phyloP scores from a whole-genome alignment of 2,113 vertebrate species.

The Halichoeres trimaculatus region DNA sequence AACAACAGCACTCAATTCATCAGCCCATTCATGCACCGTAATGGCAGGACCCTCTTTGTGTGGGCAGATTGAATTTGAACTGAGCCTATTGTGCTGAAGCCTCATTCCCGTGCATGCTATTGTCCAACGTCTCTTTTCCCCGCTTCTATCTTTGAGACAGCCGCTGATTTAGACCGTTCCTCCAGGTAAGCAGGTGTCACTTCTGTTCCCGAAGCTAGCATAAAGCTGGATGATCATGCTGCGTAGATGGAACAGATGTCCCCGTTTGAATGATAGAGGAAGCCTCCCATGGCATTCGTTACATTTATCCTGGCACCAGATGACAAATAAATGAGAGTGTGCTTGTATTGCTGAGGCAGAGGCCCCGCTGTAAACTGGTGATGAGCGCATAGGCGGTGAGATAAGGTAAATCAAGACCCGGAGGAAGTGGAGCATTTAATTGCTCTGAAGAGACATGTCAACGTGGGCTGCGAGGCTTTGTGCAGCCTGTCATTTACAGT shows the following conservation, averaged over 20 bases:
- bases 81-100: constrained; percentile 57
- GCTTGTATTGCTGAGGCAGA: constrained; percentile 57
- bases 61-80: constrained; percentile 70
- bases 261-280: constrained; percentile 66
- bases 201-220: constrained; percentile 59
- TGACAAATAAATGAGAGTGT: constrained; percentile 72
- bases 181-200: constrained; percentile 75
- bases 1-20: constrained; percentile 59
- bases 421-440: constrained; percentile 79
- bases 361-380: constrained; percentile 58
- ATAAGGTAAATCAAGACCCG: constrained; percentile 78
- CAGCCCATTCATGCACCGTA: constrained; percentile 55
- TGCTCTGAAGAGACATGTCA: constrained; percentile 71
- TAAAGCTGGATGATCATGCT: constrained; percentile 57
- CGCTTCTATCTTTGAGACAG: constrained; percentile 46
- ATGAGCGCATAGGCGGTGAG: constrained; percentile 59
- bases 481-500: constrained; percentile 69
- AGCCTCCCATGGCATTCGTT: constrained; percentile 65
- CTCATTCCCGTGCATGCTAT: constrained; percentile 59
- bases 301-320: constrained; percentile 72
- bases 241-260: constrained; percentile 71
- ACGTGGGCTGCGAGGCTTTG: constrained; percentile 64
- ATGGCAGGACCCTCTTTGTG: constrained; percentile 64
- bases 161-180: constrained; percentile 59
- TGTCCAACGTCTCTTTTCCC: constrained; percentile 45